Conservation (phyloP, 2,113 vertebrate genomes). For the Glaucomys volans region DNA sequence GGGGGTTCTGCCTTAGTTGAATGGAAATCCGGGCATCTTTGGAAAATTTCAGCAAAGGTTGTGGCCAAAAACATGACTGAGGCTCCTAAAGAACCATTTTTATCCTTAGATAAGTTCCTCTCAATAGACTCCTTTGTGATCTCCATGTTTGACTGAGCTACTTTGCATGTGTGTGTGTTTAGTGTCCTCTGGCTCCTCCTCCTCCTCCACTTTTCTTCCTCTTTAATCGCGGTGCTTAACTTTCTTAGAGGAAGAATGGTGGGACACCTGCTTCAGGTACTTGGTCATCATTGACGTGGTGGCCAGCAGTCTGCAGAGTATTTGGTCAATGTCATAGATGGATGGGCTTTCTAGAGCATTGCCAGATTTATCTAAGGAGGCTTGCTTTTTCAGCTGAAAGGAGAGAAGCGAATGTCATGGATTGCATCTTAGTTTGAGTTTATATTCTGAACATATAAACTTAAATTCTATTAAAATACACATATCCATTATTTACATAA, state of each 20-base stretch:
- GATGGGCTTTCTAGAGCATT: background rate
- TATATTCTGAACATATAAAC: conserved; percentile 20
- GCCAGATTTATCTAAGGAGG: background rate
- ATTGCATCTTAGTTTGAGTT: conserved; percentile 53
- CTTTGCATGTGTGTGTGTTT: background rate
- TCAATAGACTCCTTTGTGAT: background rate
- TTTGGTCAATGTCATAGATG: conserved; percentile 63
- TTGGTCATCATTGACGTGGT: conserved; percentile 73
- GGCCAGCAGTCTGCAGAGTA: conserved; percentile 72
- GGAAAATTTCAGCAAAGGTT: conserved; percentile 42
- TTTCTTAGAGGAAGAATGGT: conserved; percentile 49
- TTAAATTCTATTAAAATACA: background rate
- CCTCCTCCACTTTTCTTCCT: conserved; percentile 47
- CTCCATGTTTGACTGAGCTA: background rate
- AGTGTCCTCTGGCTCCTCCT: background rate
- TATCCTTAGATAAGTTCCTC: background rate
- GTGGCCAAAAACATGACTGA: conserved; percentile 30
- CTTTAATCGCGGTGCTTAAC: conserved; percentile 40
- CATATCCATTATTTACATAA: background rate
- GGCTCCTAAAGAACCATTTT: conserved; percentile 27
- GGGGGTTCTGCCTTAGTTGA: conserved; percentile 32
- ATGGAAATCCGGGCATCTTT: conserved; percentile 18
- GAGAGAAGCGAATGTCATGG: background rate
- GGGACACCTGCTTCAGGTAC: conserved; percentile 64
- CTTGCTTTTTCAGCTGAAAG: conserved; percentile 60